A percentile compares a stretch with the other conserved stretches of the same genome.
These are phyloP conservation scores for Phrynosoma blainvillii DNA, from an alignment of 2,113 vertebrate species.

Conservation along the genomic window DNA sequence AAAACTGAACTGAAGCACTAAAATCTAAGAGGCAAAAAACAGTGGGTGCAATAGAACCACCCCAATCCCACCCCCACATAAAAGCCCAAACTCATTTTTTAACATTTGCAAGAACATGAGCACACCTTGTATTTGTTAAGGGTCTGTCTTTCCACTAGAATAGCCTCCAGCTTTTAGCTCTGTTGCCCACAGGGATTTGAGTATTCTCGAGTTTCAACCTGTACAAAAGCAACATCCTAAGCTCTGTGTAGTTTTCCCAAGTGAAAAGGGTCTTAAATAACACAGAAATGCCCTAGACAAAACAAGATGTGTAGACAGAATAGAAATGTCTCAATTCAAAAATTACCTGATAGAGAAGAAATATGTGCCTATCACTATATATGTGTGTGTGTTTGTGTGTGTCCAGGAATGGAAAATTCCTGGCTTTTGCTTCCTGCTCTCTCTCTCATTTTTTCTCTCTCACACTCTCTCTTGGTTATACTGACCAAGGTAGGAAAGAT, in stretches of 20 bases:
- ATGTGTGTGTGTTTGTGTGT: slow-evolving; percentile 1
- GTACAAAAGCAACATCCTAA: slow-evolving; percentile 62
- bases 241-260: slow-evolving; percentile 46
- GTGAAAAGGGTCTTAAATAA: slow-evolving; percentile 64
- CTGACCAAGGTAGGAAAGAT: slow-evolving; percentile 83
- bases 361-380: slow-evolving; percentile 44
- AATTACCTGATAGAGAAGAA: slow-evolving; percentile 82
- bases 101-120: slow-evolving; percentile 44
- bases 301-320: slow-evolving; percentile 79
- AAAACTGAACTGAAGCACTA: slow-evolving; percentile 31
- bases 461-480: slow-evolving; percentile 68
- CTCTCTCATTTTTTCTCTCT: slow-evolving; percentile 47
- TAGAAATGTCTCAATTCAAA: slow-evolving; percentile 78
- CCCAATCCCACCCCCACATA: too few species aligned
- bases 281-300: slow-evolving; percentile 74
- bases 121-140: slow-evolving; percentile 64
- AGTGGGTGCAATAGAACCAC: slow-evolving; percentile 30
- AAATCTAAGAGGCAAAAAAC: slow-evolving; percentile 43
- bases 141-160: slow-evolving; percentile 64
- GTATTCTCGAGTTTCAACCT: slow-evolving; percentile 70
- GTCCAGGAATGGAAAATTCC: slow-evolving; percentile 81
- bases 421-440: slow-evolving; percentile 71
- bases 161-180: slow-evolving; percentile 51
- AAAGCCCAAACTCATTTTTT: slow-evolving; percentile 41
- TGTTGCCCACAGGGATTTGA: slow-evolving; percentile 63